Evolutionary conservation across 2,113 vertebrate genomes (phyloP), one percentile per base, ranked within the genome.

Genomic region (Hiodon tergisus): DNA sequence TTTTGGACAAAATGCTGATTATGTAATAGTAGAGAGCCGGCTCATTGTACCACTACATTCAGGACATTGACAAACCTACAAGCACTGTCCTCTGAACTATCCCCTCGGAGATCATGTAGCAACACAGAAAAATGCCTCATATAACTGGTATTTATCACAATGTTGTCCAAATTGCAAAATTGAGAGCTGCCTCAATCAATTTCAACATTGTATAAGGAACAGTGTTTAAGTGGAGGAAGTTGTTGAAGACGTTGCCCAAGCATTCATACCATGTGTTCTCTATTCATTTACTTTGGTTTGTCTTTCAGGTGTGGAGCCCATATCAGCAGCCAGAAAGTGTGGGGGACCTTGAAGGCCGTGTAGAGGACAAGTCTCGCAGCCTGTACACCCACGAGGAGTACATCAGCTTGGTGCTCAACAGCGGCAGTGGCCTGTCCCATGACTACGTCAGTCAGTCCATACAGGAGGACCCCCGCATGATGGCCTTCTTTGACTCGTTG

Each of bases 401-500:
- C 83, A 99, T 99, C 86, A 97, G 94, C 83, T 94, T 99, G 65
- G 97, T 99, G 73, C 83, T 99, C 66, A 98, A 98, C 90, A 99
- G 97, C 5, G 96, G 97, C 54, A 98, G 94, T 59, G 97, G 96
- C 2, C 87, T 99, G 81, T 97, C 97, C 8, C 97, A 99, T 0
- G 97, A 99, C 85, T 99, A 99, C 8, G 95, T 95, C 82, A 98
- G 96, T 87, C 97, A 99, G 78, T 99, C 97, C 0, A 93, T 98
- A 65, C 96, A 97, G 84, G 97, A 99, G 73, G 97, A 99, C 72
- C 97, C 97, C 0, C 90, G 97, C 69, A 99, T 99, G 97, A 99
- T 98, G 97, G 97, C 97, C 10, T 99, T 99, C 79, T 99, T 99
- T 51, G 97, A 99, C 84, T 99, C 97, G 0, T 82, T 99, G n/a